A percentile compares a stretch with the other conserved stretches of the same genome.
phyloP scores from a whole-genome alignment of 2,797 vertebrate genomes.

The Sebastes kiyomatsui region DNA sequence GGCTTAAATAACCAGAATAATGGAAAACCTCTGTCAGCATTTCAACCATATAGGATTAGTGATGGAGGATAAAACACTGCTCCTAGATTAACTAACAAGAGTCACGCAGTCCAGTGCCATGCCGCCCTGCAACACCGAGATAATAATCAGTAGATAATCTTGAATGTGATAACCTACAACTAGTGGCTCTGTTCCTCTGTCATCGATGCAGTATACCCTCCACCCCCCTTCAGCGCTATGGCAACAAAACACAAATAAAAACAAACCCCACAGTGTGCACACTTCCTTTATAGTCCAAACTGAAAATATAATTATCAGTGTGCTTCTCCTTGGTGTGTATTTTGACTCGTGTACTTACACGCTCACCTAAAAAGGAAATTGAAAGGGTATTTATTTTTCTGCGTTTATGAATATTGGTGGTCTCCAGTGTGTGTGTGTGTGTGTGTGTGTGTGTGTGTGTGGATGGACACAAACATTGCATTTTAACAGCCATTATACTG shows the following conservation, averaged over 20 bases:
- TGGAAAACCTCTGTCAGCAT: not conserved
- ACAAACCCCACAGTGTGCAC: not conserved
- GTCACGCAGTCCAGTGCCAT: conserved; percentile 6
- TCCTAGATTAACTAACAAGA: conserved; percentile 7
- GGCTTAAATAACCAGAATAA: conserved; percentile 15
- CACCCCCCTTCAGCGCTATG: not conserved
- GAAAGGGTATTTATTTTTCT: not conserved
- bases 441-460: not conserved
- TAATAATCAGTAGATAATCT: conserved; percentile 28
- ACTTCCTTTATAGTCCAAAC: not conserved
- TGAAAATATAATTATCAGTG: not conserved
- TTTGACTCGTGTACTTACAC: not conserved
- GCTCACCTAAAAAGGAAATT: not conserved
- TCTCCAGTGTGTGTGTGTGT: not conserved
- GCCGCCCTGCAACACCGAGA: conserved; percentile 1
- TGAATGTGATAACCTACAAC: conserved; percentile 8
- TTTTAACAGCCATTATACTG: not conserved
- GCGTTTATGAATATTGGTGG: not conserved
- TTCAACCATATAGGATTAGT: conserved; percentile 27
- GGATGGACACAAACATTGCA: not conserved
- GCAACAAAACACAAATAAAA: not conserved
- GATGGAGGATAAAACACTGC: conserved; percentile 1
- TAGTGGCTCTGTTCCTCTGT: not conserved
- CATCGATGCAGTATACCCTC: not conserved
- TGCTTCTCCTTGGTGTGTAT: not conserved